These are phyloP conservation scores for Drosophila nigrodunni DNA, from an alignment of 1,140 invertebrate species.

Conservation along the genomic window DNA sequence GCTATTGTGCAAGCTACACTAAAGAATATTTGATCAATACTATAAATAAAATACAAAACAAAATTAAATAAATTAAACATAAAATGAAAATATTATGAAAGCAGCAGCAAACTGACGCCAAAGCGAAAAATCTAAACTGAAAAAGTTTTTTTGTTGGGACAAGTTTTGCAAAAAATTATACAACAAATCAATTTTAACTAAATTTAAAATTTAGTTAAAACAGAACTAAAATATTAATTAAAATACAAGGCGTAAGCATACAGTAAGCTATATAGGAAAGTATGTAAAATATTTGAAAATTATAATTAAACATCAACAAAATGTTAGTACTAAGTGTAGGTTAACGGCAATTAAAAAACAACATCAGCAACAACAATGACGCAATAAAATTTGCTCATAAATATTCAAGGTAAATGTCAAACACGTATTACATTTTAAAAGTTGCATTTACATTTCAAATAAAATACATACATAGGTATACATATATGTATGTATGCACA, in stretches of 20 bases:
- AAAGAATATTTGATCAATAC: slow-evolving; percentile 67
- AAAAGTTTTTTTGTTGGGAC: slow-evolving; percentile 57
- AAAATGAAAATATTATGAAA: slow-evolving; percentile 46
- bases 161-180: slow-evolving; percentile 57
- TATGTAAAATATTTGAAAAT: slow-evolving; percentile 78
- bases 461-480: slow-evolving; percentile 50
- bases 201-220: slow-evolving; percentile 80
- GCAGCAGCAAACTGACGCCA: slow-evolving; percentile 57
- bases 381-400: slow-evolving; percentile 58
- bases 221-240: slow-evolving; percentile 40
- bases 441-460: slow-evolving; percentile 79
- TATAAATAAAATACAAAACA: slow-evolving; percentile 32
- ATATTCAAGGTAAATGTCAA: slow-evolving; percentile 70
- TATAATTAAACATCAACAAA: slow-evolving; percentile 51
- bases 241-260: slow-evolving; percentile 31
- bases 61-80: slow-evolving; percentile 19
- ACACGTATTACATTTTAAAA: slow-evolving; percentile 58
- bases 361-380: slow-evolving; percentile 12
- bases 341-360: slow-evolving; percentile 62
- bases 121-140: slow-evolving; percentile 43
- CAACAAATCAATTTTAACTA: slow-evolving; percentile 71
- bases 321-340: slow-evolving; percentile 58
- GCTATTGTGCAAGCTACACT: slow-evolving; percentile 50
- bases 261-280: slow-evolving; percentile 47
- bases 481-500: slow-evolving; percentile 55